Evolutionary conservation across 2,888 invertebrate species (phyloP).

Genomic region (Pediacus dermestoides): DNA sequence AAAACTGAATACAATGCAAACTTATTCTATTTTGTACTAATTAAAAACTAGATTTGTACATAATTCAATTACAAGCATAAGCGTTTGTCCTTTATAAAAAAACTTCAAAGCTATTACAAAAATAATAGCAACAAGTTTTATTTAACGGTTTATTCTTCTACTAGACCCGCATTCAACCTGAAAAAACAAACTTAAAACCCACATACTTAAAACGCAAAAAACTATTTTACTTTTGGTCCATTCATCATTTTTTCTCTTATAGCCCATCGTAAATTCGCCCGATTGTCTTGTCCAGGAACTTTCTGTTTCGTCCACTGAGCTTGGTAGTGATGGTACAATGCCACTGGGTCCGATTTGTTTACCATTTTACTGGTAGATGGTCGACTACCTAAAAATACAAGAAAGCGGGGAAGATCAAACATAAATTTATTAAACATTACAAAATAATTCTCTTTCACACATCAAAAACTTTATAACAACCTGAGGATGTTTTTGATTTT

Average conservation of each 20-base stretch:
- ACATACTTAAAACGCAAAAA: too few species aligned
- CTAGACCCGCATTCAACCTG: too few species aligned
- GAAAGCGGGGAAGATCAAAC: neutral
- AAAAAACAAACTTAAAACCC: too few species aligned
- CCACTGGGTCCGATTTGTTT: constrained; percentile 65
- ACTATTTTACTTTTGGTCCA: constrained; percentile 36
- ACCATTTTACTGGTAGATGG: constrained; percentile 44
- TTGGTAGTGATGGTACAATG: constrained; percentile 73
- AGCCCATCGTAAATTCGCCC: constrained; percentile 65
- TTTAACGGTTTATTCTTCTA: too few species aligned
- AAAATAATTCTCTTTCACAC: constrained; percentile 5
- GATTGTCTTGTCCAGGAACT: constrained; percentile 70
- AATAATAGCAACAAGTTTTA: too few species aligned
- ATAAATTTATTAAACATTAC: constrained; percentile 3
- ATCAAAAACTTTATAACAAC: constrained; percentile 9
- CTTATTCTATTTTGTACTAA: too few species aligned
- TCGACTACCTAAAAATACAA: constrained; percentile 56
- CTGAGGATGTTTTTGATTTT: constrained; percentile 21
- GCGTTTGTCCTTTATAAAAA: too few species aligned
- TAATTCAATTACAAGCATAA: too few species aligned
- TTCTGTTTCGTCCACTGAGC: constrained; percentile 70
- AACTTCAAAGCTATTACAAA: too few species aligned
- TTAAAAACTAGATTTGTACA: too few species aligned
- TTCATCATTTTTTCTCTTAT: constrained; percentile 67
- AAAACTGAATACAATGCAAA: too few species aligned